phyloP scores from a whole-genome alignment of 2,113 vertebrate species.

The Pituophis catenifer region DNA sequence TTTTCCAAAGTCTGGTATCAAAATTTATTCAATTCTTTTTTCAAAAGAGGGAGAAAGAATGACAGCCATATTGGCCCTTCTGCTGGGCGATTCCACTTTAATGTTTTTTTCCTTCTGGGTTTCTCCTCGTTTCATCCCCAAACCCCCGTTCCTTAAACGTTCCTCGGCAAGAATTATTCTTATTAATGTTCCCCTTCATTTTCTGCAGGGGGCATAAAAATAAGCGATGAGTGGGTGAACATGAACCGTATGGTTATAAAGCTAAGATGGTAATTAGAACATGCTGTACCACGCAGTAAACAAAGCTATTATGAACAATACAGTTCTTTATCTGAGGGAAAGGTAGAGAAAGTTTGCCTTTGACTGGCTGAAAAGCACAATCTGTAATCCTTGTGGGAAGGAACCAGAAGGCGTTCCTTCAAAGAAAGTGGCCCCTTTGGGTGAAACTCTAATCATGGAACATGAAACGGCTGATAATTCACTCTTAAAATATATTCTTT shows the following conservation, averaged over 20 bases:
- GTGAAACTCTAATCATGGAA: neutral
- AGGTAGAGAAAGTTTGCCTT: constrained; percentile 63
- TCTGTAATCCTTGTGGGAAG: constrained; percentile 48
- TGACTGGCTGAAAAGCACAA: constrained; percentile 62
- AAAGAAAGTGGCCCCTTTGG: neutral
- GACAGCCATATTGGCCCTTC: neutral
- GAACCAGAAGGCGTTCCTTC: neutral
- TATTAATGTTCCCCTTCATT: constrained; percentile 71
- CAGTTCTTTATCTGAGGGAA: constrained; percentile 73
- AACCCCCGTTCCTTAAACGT: neutral
- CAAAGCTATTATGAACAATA: constrained; percentile 76
- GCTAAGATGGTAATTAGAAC: constrained; percentile 80
- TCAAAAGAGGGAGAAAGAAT: neutral
- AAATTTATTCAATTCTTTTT: neutral
- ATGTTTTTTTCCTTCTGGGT: constrained; percentile 9
- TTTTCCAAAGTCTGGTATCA: neutral
- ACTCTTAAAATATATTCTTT: neutral
- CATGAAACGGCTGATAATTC: neutral
- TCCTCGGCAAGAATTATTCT: constrained; percentile 60
- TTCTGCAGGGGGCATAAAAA: constrained; percentile 75
- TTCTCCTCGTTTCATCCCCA: constrained; percentile 46
- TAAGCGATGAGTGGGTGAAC: constrained; percentile 74
- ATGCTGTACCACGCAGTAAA: constrained; percentile 75
- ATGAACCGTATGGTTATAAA: constrained; percentile 74
- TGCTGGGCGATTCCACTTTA: constrained; percentile 15